Base-by-base conservation (phyloP, 37 sponge, comb jelly and placozoan genomes). In the Halichondria panicea region DNA sequence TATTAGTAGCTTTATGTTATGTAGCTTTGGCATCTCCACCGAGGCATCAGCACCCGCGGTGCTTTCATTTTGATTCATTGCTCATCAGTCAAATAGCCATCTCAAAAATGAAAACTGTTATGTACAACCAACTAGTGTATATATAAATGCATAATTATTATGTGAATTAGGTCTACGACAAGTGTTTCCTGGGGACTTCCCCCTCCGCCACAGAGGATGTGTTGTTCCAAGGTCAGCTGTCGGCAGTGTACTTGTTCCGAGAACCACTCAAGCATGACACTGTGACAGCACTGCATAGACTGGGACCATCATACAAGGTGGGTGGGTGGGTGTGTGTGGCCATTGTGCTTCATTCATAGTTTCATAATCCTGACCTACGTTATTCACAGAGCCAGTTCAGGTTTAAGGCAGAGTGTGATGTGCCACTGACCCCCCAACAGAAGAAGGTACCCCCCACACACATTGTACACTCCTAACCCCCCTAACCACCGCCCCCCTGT, bases 101-200 rank as follows among this genome's bases (percentile, higher is more conserved):
- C n/a, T n/a, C n/a, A n/a, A n/a, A n/a, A n/a, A n/a, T n/a, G n/a
- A n/a, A n/a, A n/a, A n/a, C n/a, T n/a, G n/a, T n/a, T n/a, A n/a
- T n/a, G n/a, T n/a, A n/a, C n/a, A n/a, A n/a, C n/a, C n/a, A n/a
- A n/a, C n/a, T n/a, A n/a, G n/a, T n/a, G n/a, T n/a, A n/a, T n/a
- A n/a, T n/a, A n/a, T n/a, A n/a, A n/a, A n/a, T n/a, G n/a, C n/a
- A n/a, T n/a, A n/a, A n/a, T n/a, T n/a, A n/a, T n/a, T n/a, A n/a
- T n/a, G n/a, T n/a, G n/a, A n/a, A n/a, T n/a, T n/a, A 95, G 95
- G 81, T 92, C 28, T 95, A 83, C 54, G 92, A 95, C 77, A 95
- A 95, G 83, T 95, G 96, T 48, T 95, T 88, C 74, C 77, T 95
- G 28, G 96, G 96, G 1, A 83, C 85, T 12, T 82, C 84, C 63